Conservation (phyloP, 1,140 invertebrate species). For the Pseudomyrmex flavicornis region DNA sequence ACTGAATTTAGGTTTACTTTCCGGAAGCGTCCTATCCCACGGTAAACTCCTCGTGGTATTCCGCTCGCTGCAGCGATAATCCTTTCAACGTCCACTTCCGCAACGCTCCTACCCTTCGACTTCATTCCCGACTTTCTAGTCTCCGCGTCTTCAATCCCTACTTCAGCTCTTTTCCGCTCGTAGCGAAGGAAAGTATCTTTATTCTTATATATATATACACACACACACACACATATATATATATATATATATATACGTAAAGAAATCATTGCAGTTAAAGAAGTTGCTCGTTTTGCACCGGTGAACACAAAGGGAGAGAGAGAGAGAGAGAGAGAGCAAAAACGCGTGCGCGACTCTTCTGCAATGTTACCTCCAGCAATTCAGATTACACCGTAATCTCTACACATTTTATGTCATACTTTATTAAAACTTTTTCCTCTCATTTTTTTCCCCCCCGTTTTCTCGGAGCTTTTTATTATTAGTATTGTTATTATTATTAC, state of each 20-base stretch:
- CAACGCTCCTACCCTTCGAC: slow-evolving; percentile 28
- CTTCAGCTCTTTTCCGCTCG: slow-evolving; percentile 46
- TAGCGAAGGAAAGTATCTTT: slow-evolving; percentile 36
- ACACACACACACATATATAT: background rate
- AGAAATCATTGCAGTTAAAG: slow-evolving; percentile 47
- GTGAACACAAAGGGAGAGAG: background rate
- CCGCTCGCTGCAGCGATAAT: slow-evolving; percentile 44
- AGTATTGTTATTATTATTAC: too few species aligned
- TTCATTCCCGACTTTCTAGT: slow-evolving; percentile 56
- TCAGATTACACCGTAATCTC: slow-evolving; percentile 1
- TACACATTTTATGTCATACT: background rate
- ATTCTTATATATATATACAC: slow-evolving; percentile 26
- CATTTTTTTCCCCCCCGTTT: too few species aligned
- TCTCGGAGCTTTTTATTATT: too few species aligned
- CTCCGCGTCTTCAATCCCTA: slow-evolving; percentile 51
- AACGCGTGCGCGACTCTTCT: background rate
- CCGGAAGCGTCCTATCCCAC: slow-evolving; percentile 46
- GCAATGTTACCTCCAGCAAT: background rate
- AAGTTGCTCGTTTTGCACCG: slow-evolving; percentile 45
- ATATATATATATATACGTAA: background rate
- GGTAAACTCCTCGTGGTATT: slow-evolving; percentile 54
- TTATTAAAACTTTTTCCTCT: background rate
- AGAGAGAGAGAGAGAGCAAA: too few species aligned
- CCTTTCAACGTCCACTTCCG: slow-evolving; percentile 59
- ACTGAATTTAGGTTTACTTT: slow-evolving; percentile 57